Evolutionary conservation across 2,888 invertebrate species (phyloP).

Genomic region (Coremacera marginata): DNA sequence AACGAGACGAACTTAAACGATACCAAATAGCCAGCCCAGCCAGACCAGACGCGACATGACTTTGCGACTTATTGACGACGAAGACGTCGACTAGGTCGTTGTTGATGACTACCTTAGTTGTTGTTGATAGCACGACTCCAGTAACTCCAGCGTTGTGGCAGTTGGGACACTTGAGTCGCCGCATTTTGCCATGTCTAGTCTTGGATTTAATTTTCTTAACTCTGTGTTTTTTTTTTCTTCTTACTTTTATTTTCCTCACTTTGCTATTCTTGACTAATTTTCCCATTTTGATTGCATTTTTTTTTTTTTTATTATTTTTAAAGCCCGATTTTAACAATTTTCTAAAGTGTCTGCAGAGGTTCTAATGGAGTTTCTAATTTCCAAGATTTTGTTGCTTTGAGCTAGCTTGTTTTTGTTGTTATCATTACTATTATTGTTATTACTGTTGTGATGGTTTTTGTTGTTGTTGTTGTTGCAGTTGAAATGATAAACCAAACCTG

Average conservation of each 20-base stretch:
- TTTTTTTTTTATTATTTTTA: background rate
- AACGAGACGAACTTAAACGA: background rate
- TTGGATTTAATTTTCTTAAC: constrained; percentile 12
- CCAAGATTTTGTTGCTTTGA: constrained; percentile 48
- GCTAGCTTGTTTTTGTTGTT: constrained; percentile 27
- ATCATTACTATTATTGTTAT: constrained; percentile 37
- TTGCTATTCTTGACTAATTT: constrained; percentile 15
- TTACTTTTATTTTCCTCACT: background rate
- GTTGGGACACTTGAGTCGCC: constrained; percentile 1
- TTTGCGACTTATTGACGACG: constrained; percentile 32
- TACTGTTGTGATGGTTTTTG: constrained; percentile 54
- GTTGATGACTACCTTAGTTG: constrained; percentile 14
- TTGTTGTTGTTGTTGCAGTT: background rate
- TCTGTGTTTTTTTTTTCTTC: background rate
- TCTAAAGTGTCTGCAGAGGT: constrained; percentile 62
- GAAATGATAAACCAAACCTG: background rate
- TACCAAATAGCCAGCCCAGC: background rate
- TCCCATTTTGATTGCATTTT: constrained; percentile 28
- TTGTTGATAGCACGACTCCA: constrained; percentile 19
- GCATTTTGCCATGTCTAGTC: background rate
- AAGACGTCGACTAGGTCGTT: background rate
- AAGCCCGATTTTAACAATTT: constrained; percentile 49
- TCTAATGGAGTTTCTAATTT: constrained; percentile 56
- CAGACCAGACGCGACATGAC: constrained; percentile 26
- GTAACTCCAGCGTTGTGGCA: background rate